These are phyloP conservation scores for Zaprionus vittiger DNA, from an alignment of 1,140 invertebrate genomes.

Conservation along the genomic window DNA sequence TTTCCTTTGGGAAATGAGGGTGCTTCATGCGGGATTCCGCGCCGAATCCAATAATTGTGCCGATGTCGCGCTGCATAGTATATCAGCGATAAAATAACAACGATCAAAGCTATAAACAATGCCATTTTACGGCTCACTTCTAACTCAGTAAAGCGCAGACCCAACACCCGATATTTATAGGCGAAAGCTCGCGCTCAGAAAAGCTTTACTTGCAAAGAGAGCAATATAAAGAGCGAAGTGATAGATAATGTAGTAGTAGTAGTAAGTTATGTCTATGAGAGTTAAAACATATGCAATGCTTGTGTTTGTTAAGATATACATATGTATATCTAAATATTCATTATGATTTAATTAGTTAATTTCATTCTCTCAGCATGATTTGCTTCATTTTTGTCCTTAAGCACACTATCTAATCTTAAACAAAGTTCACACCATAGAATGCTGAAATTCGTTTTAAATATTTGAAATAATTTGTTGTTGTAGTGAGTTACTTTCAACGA, in stretches of 20 bases:
- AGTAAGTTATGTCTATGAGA: not conserved
- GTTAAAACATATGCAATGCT: not conserved
- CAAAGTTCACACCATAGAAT: not conserved
- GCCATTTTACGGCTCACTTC: conserved; percentile 33
- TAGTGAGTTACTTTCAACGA: too few species aligned
- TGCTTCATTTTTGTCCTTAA: not conserved
- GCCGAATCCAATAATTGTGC: conserved; percentile 71
- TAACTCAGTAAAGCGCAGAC: conserved; percentile 29
- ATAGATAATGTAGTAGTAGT: not conserved
- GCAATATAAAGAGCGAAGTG: not conserved
- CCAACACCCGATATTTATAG: conserved; percentile 28
- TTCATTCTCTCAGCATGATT: not conserved
- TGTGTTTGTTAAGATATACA: not conserved
- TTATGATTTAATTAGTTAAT: not conserved
- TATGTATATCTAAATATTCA: not conserved
- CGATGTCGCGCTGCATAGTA: conserved; percentile 48
- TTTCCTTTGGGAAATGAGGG: conserved; percentile 58
- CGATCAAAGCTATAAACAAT: conserved; percentile 52
- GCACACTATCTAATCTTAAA: not conserved
- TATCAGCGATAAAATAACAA: conserved; percentile 39
- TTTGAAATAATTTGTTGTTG: conserved; percentile 6
- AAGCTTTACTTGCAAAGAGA: conserved; percentile 10
- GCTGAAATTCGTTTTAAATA: not conserved
- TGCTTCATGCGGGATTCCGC: conserved; percentile 63
- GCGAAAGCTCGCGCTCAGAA: conserved; percentile 12